phyloP scores from a whole-genome alignment of 2,113 vertebrate genomes.

The Chaenocephalus aceratus region DNA sequence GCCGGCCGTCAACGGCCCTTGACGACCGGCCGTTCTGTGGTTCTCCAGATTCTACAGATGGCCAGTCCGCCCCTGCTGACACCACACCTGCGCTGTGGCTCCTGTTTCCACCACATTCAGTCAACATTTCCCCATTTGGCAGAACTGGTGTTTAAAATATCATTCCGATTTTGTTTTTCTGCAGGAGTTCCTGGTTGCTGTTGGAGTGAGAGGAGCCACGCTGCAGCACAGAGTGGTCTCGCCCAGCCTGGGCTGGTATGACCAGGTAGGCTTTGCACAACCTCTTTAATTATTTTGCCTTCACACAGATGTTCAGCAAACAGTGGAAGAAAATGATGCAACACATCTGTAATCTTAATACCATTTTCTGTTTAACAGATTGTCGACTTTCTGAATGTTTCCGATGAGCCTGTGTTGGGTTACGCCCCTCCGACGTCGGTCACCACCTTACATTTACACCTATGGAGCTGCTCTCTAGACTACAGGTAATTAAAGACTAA shows the following conservation, averaged over 20 bases:
- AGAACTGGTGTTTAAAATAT: neutral
- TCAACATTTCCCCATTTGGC: neutral
- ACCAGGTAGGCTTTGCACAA: slow-evolving; percentile 86
- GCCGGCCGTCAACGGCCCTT: too few species aligned
- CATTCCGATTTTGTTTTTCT: slow-evolving; percentile 9
- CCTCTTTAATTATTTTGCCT: neutral
- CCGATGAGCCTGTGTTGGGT: slow-evolving; percentile 96
- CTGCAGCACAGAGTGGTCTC: slow-evolving; percentile 93
- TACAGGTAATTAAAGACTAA: slow-evolving; percentile 86
- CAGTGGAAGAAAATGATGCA: neutral
- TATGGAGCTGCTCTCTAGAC: slow-evolving; percentile 97
- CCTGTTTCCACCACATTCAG: neutral
- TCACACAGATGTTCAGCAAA: neutral
- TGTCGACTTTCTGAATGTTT: slow-evolving; percentile 95
- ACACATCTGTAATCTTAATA: neutral
- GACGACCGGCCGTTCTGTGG: too few species aligned
- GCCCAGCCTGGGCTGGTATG: slow-evolving; percentile 93
- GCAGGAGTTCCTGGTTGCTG: slow-evolving; percentile 94
- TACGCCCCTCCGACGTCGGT: slow-evolving; percentile 93
- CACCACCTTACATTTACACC: slow-evolving; percentile 94
- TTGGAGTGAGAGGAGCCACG: slow-evolving; percentile 93
- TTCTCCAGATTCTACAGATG: too few species aligned
- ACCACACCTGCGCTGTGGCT: neutral
- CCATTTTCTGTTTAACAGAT: slow-evolving; percentile 84
- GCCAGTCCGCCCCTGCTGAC: neutral